These are phyloP conservation scores for Cistogaster globosa DNA, from an alignment of 2,888 invertebrate genomes.

Conservation along the genomic window DNA sequence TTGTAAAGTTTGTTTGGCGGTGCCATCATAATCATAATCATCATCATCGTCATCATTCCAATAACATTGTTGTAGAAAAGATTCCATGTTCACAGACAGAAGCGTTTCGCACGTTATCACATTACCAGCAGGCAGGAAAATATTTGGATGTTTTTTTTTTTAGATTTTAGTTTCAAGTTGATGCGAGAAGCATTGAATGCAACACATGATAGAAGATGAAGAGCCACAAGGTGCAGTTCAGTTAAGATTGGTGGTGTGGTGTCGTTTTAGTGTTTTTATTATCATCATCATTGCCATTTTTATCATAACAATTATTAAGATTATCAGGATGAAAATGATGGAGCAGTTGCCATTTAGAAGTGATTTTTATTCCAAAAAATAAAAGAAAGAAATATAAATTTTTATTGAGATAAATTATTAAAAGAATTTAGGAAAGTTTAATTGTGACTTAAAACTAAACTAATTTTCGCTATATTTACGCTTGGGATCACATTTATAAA, in stretches of 20 bases:
- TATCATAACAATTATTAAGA: constrained; percentile 42
- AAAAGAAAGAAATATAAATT: constrained; percentile 9
- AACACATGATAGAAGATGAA: constrained; percentile 28
- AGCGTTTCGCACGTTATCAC: constrained; percentile 68
- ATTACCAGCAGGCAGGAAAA: constrained; percentile 60
- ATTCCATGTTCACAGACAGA: constrained; percentile 61
- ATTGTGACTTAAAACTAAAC: no score
- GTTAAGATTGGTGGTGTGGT: constrained; percentile 46
- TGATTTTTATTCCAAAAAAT: constrained; percentile 43
- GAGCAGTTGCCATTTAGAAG: constrained; percentile 48
- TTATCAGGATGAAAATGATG: constrained; percentile 45
- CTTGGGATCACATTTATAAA: no score
- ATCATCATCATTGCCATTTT: constrained; percentile 21
- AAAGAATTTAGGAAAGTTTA: background rate
- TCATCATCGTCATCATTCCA: constrained; percentile 41
- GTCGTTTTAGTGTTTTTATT: constrained; percentile 31
- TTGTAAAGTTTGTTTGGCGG: constrained; percentile 48
- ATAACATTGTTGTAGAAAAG: constrained; percentile 23
- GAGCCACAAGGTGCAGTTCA: constrained; percentile 53
- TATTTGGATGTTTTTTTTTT: constrained; percentile 31
- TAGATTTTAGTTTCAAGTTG: constrained; percentile 6
- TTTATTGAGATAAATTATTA: constrained; percentile 1
- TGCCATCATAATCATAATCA: constrained; percentile 37
- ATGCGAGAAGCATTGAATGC: background rate
- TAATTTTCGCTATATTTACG: no score